These are phyloP conservation scores for Phenacoccus solenopsis DNA, from an alignment of 1,140 invertebrate genomes.

Conservation along the genomic window DNA sequence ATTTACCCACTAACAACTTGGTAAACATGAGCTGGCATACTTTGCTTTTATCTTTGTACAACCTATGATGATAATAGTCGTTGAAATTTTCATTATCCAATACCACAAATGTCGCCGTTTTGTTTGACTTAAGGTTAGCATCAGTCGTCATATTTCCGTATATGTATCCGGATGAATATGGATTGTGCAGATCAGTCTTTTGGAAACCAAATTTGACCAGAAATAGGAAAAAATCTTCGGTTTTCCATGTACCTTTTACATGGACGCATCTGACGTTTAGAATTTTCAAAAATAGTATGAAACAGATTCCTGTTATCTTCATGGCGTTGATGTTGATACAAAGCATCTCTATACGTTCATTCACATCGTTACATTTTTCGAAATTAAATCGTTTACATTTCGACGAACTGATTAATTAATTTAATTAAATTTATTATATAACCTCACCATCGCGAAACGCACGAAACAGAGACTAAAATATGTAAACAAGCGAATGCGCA, in stretches of 20 bases:
- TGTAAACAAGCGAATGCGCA: too few relatives aligned
- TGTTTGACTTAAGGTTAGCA: background rate
- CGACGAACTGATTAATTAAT: background rate
- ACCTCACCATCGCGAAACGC: background rate
- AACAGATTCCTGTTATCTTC: background rate
- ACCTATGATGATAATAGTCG: slow-evolving; percentile 72
- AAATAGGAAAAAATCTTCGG: slow-evolving; percentile 73
- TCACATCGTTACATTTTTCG: too few relatives aligned
- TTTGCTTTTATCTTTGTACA: slow-evolving; percentile 41
- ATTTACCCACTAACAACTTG: slow-evolving; percentile 72
- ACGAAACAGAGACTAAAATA: background rate
- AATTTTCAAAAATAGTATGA: background rate
- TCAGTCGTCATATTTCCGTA: slow-evolving; percentile 80
- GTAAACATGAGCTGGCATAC: slow-evolving; percentile 77
- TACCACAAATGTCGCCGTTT: slow-evolving; percentile 62
- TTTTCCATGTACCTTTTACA: slow-evolving; percentile 49
- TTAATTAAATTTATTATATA: background rate
- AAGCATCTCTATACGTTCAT: background rate
- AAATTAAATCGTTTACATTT: too few relatives aligned
- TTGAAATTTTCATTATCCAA: slow-evolving; percentile 76
- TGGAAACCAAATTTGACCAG: slow-evolving; percentile 92
- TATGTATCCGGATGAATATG: slow-evolving; percentile 81
- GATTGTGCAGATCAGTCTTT: slow-evolving; percentile 75
- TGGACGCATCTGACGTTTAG: slow-evolving; percentile 29
- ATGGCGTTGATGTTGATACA: background rate